These are phyloP conservation scores for Gymnocephalus cernua DNA, from an alignment of 2,113 vertebrate genomes.

Conservation along the genomic window DNA sequence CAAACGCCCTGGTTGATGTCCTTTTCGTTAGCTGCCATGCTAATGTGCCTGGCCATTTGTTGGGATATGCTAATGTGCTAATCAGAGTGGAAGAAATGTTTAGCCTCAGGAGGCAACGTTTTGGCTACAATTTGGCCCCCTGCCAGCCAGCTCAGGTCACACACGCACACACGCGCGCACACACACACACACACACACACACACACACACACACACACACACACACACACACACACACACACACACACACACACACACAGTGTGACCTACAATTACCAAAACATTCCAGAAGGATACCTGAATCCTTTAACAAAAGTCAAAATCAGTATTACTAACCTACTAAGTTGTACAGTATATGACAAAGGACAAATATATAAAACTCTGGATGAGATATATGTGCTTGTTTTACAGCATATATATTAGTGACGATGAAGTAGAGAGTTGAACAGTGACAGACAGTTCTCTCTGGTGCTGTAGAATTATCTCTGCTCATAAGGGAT, in stretches of 20 bases:
- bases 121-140: conserved; percentile 23
- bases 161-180: conserved; percentile 11
- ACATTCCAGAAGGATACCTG: not conserved
- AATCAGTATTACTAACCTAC: not conserved
- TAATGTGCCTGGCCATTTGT: conserved; percentile 66
- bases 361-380: not conserved
- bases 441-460: not conserved
- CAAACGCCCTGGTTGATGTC: conserved; percentile 52
- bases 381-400: not conserved
- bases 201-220: conserved; percentile 21
- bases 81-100: conserved; percentile 72
- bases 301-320: not conserved
- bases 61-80: conserved; percentile 67
- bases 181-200: conserved; percentile 27
- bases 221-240: conserved; percentile 24
- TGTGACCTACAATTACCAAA: not conserved
- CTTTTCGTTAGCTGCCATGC: conserved; percentile 65
- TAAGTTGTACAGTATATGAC: not conserved
- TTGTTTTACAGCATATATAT: not conserved
- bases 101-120: conserved; percentile 47
- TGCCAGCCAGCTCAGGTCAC: conserved; percentile 28
- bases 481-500: not conserved
- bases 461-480: not conserved
- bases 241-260: conserved; percentile 34
- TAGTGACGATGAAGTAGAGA: not conserved